Evolutionary conservation across 23 tunicate genomes (phyloP).

Genomic region (Halocynthia roretzi): DNA sequence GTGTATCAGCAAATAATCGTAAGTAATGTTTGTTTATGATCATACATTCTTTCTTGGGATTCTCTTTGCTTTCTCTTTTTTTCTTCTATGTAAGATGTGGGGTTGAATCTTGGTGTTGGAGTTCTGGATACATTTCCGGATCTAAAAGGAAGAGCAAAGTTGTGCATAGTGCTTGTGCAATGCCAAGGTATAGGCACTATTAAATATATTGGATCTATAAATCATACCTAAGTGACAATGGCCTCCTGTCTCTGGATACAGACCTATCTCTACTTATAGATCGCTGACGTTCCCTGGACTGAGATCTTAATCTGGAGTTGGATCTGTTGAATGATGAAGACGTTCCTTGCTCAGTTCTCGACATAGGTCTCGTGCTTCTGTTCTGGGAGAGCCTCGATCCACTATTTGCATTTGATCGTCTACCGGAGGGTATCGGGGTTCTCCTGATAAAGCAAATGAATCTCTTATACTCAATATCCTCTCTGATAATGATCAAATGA

Average conservation of each 20-base stretch:
- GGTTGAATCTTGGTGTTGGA: constrained; percentile 83
- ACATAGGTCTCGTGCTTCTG: background rate
- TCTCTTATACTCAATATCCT: background rate
- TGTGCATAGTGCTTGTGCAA: too few relatives aligned
- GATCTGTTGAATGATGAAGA: constrained; percentile 12
- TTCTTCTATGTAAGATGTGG: constrained; percentile 77
- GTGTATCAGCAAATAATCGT: background rate
- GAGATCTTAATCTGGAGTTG: background rate
- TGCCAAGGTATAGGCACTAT: too few relatives aligned
- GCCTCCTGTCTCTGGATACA: constrained; percentile 3
- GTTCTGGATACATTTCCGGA: constrained; percentile 46
- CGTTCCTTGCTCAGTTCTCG: background rate
- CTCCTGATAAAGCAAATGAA: background rate
- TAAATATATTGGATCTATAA: too few relatives aligned
- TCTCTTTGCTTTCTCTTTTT: constrained; percentile 58
- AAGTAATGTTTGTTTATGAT: background rate
- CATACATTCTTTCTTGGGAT: constrained; percentile 67
- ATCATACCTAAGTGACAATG: background rate
- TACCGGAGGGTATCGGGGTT: background rate
- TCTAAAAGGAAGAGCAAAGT: constrained; percentile 13
- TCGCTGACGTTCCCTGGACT: background rate
- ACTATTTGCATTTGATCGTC: background rate
- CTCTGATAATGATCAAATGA: background rate
- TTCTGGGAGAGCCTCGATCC: background rate
- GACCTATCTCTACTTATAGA: background rate